phyloP scores from a whole-genome alignment of 53 echinoderm and acorn worm species.

The Apostichopus leukothele region DNA sequence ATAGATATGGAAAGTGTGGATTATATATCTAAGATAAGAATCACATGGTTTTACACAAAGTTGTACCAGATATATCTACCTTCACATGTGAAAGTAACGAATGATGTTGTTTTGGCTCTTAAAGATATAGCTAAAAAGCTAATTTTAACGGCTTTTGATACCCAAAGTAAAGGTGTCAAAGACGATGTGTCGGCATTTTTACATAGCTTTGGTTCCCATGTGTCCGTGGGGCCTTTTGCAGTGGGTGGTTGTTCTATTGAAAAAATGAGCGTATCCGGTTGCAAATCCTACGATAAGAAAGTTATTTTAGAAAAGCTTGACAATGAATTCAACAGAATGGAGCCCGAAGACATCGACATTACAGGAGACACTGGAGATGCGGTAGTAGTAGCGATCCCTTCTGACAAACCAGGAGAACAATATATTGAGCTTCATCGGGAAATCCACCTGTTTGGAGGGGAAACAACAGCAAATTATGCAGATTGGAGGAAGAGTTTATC shows the following conservation, averaged over 20 bases:
- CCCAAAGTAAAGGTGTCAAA: not conserved
- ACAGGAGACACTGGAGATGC: not conserved
- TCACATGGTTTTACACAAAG: no score
- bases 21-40: no score
- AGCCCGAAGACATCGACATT: not conserved
- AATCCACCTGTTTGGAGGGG: not conserved
- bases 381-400: no score
- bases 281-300: not conserved
- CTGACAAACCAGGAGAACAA: not conserved
- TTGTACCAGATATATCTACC: no score
- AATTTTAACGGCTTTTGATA: not conserved
- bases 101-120: not conserved
- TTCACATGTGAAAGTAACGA: not conserved
- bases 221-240: constrained; percentile 3
- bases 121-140: not conserved
- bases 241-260: not conserved
- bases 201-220: not conserved
- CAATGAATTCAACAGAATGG: not conserved
- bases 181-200: not conserved
- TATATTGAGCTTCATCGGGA: not conserved
- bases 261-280: not conserved
- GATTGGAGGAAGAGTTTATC: not conserved
- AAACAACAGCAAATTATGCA: no score
- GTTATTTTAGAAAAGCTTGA: not conserved
- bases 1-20: no score